Evolutionary conservation across 1,140 invertebrate species (phyloP).

Genomic region (Pseudomyrmex sp.): DNA sequence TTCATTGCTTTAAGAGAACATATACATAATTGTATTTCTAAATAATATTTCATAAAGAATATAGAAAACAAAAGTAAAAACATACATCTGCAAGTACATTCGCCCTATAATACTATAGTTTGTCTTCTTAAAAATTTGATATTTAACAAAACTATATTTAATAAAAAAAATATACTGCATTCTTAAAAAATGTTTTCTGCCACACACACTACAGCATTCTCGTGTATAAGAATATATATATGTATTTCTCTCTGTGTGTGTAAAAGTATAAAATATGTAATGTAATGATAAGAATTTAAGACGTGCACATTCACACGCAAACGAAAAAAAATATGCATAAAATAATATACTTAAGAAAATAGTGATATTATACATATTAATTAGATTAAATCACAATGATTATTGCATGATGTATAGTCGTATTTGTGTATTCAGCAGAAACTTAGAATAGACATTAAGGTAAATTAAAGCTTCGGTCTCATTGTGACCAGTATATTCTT

Average conservation of each 20-base stretch:
- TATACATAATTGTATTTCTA: slow-evolving; percentile 11
- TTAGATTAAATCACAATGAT: slow-evolving; percentile 32
- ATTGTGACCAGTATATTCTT: slow-evolving; percentile 64
- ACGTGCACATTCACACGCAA: slow-evolving; percentile 4
- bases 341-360: slow-evolving; percentile 9
- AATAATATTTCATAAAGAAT: neutral
- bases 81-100: slow-evolving; percentile 9
- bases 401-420: neutral
- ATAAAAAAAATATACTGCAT: neutral
- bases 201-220: neutral
- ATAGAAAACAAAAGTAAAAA: slow-evolving; percentile 10
- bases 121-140: slow-evolving; percentile 5
- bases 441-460: slow-evolving; percentile 61
- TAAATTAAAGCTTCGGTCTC: slow-evolving; percentile 62
- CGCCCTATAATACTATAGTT: neutral
- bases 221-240: slow-evolving; percentile 8
- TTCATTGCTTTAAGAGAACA: neutral
- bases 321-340: slow-evolving; percentile 19
- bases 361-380: slow-evolving; percentile 20
- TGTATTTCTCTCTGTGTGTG: too few relatives aligned
- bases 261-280: slow-evolving; percentile 19
- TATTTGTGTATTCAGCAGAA: slow-evolving; percentile 1
- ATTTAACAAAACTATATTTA: slow-evolving; percentile 10
- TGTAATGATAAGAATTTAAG: slow-evolving; percentile 16
- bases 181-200: slow-evolving; percentile 11